Conservation (phyloP, 2,113 vertebrate genomes). For the Phocoena phocoena region DNA sequence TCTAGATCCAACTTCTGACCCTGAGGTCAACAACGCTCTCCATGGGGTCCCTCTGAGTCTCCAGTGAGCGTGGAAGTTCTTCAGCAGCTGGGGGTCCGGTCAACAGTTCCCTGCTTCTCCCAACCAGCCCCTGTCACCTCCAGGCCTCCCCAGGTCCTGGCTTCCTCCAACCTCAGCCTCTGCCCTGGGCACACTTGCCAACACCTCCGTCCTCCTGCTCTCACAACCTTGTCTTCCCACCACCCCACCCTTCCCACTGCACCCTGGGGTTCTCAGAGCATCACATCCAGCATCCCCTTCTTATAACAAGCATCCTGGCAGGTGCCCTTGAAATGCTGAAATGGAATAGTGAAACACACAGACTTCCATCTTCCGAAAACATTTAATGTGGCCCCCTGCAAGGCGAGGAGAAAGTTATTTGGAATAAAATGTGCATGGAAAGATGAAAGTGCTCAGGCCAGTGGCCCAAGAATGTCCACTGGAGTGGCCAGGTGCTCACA, state of each 20-base stretch:
- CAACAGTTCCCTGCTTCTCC: neutral
- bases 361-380: neutral
- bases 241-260: rapidly evolving
- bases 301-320: neutral
- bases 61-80: neutral
- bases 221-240: neutral
- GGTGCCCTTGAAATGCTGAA: neutral
- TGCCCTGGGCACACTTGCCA: rapidly evolving
- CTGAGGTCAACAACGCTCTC: neutral
- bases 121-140: neutral
- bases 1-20: neutral
- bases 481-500: neutral
- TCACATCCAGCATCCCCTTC: neutral
- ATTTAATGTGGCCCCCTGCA: no score
- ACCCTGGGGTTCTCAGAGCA: neutral
- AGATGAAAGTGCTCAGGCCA: neutral
- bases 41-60: neutral
- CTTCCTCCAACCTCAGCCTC: neutral
- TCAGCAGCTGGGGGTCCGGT: neutral
- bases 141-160: rapidly evolving
- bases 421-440: rapidly evolving
- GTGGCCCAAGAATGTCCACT: neutral
- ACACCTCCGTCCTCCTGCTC: neutral
- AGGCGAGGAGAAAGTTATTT: neutral
- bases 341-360: neutral